Base-by-base conservation (phyloP, 2,113 vertebrate genomes). In the Triplophysa siluroides region DNA sequence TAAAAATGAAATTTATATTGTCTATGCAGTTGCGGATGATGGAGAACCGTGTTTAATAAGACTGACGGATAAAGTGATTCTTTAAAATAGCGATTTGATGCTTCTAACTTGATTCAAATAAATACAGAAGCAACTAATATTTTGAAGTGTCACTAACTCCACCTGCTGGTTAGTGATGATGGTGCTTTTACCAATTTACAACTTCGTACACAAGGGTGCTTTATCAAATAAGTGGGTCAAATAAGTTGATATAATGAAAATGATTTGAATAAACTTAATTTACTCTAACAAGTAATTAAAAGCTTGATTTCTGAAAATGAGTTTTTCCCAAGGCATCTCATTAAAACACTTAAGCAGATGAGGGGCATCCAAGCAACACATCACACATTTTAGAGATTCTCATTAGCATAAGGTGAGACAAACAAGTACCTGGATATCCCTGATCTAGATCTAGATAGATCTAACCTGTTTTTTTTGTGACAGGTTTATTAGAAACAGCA, bases 151-250 rank as follows among this genome's bases (percentile, higher is more conserved):
- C 62, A 73, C 60, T 54, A 33, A 67, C 78, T 54, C 71, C 78
- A 83, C 80, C 73, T 80, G 82, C 78, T 83, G 78, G 60, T 80
- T 78, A 77, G 77, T 80, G 16, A 60, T 29, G 67, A 80, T 13
- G 72, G 29, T 60, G 33, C 29, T 12, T 58, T 29, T 21, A 19
- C 33, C 18, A 58, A 19, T 18, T 18, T 19, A 16, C 50, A 54
- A 52, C 50, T 6, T 18, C 7, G 14, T 14, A 52, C 3, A 14
- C 14, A 6, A 52, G 5, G 14, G 50, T 16, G 13, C 50, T 52
- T 18, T 16, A 52, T 52, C 19, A 11, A 45, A 12, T 12, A 45
- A 54, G 10, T n/a, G 33, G 2, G 18, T 71, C 52, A 33, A 56
- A 54, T n/a, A 33, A 12, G 47, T 71, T 56, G 11, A 10, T n/a